phyloP scores from a whole-genome alignment of 2,113 vertebrate species.

The Ptilorrhoa leucosticta region DNA sequence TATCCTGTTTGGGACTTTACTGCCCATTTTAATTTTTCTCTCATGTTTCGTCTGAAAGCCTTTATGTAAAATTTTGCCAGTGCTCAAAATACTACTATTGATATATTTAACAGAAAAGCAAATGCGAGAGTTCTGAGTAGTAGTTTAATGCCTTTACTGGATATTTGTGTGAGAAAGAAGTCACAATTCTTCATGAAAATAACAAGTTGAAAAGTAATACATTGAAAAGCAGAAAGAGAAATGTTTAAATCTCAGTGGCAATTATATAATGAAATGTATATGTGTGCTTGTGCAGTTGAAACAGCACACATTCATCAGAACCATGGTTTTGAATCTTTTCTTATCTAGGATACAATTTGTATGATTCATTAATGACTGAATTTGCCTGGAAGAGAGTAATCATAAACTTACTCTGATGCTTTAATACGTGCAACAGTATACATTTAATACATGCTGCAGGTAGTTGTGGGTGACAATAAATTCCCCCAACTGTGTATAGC shows the following conservation, averaged over 20 bases:
- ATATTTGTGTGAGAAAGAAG: background rate
- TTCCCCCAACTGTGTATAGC: background rate
- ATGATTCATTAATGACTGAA: background rate
- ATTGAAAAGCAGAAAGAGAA: background rate
- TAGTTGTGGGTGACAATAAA: background rate
- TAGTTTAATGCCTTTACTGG: background rate
- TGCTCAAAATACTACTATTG: background rate
- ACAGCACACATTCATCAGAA: background rate
- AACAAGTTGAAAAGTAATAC: background rate
- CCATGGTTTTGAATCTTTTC: background rate
- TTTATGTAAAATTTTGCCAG: background rate
- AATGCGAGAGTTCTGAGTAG: background rate
- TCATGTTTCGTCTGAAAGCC: background rate
- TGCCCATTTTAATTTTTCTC: background rate
- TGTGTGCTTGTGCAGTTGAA: background rate
- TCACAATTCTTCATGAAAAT: background rate
- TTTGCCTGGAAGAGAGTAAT: background rate
- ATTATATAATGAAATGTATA: background rate
- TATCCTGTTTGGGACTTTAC: background rate
- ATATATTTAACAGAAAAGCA: background rate
- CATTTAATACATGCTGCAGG: background rate
- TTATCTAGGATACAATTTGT: background rate
- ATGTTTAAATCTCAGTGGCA: background rate
- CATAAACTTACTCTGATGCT: background rate
- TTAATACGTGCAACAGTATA: background rate